These are phyloP conservation scores for Glyptemys insculpta DNA, from an alignment of 2,797 vertebrate genomes.

Conservation along the genomic window DNA sequence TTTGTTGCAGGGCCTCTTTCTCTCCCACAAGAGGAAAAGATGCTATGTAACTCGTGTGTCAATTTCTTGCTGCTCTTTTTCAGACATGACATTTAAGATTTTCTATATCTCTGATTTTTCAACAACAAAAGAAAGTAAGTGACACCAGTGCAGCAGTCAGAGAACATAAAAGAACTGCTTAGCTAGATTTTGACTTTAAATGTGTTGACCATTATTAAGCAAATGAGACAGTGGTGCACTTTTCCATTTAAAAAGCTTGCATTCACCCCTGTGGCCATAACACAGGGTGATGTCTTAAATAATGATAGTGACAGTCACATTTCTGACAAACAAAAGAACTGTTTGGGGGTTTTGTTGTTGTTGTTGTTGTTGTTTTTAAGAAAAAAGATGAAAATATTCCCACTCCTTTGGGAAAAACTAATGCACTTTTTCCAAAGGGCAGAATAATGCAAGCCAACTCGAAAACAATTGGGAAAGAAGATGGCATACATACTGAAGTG, in stretches of 20 bases:
- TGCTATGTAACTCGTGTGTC: neutral
- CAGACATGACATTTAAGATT: conserved; percentile 27
- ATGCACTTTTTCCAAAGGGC: neutral
- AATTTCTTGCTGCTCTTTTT: conserved; percentile 30
- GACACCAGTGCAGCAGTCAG: neutral
- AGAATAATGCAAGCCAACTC: neutral
- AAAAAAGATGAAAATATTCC: neutral
- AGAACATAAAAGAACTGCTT: neutral
- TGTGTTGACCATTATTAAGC: conserved; percentile 38
- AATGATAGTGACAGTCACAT: conserved; percentile 6
- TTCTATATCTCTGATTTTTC: conserved; percentile 1
- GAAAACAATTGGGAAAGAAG: neutral
- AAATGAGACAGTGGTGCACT: conserved; percentile 51
- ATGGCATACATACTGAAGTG: fast-evolving
- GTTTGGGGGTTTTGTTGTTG: neutral
- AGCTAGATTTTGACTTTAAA: conserved; percentile 24
- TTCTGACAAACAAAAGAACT: conserved; percentile 31
- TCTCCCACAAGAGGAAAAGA: neutral
- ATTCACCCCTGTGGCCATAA: conserved; percentile 48
- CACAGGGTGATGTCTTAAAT: conserved; percentile 58
- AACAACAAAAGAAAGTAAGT: conserved; percentile 24
- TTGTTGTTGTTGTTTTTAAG: neutral
- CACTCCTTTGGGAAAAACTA: neutral
- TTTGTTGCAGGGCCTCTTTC: conserved; percentile 10
- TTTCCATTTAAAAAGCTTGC: conserved; percentile 48